Conservation (phyloP, 2,888 invertebrate species). For the Baronia brevicornis region DNA sequence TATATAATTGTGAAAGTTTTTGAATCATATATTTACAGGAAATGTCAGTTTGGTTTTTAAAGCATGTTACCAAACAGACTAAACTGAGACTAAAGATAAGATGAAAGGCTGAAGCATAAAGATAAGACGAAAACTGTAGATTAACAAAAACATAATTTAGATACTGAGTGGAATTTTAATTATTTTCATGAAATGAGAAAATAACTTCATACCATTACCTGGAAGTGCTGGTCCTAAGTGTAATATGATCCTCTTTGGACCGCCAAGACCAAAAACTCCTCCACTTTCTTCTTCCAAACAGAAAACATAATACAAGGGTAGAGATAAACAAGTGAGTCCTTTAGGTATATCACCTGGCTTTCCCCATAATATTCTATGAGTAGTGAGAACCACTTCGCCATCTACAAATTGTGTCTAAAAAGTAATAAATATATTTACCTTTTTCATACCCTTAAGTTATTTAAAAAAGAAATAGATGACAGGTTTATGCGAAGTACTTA, state of each 20-base stretch:
- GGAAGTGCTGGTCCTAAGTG: constrained; percentile 80
- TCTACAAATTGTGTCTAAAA: constrained; percentile 86
- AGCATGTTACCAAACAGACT: too few species aligned
- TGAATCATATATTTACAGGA: too few species aligned
- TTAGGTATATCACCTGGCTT: constrained; percentile 83
- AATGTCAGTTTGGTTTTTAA: too few species aligned
- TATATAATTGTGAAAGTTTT: constrained; percentile 1
- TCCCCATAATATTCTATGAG: constrained; percentile 91
- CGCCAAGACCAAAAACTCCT: constrained; percentile 86
- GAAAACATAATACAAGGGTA: constrained; percentile 83
- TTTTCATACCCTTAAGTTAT: too few species aligned
- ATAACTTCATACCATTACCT: constrained; percentile 49
- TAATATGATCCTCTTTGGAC: constrained; percentile 85
- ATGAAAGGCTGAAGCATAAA: too few species aligned
- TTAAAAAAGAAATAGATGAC: too few species aligned
- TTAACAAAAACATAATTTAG: too few species aligned
- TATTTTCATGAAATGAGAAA: too few species aligned
- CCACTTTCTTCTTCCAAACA: constrained; percentile 88
- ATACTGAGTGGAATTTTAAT: too few species aligned
- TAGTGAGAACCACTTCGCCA: constrained; percentile 88
- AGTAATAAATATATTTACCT: not conserved
- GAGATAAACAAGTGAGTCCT: constrained; percentile 80
- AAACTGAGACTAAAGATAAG: too few species aligned
- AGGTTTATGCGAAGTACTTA: too few species aligned
- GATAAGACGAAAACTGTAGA: too few species aligned